A percentile compares a stretch with the other conserved stretches of the same genome.
phyloP scores from a whole-genome alignment of 1,140 invertebrate species.

The Odontomachus brunneus region DNA sequence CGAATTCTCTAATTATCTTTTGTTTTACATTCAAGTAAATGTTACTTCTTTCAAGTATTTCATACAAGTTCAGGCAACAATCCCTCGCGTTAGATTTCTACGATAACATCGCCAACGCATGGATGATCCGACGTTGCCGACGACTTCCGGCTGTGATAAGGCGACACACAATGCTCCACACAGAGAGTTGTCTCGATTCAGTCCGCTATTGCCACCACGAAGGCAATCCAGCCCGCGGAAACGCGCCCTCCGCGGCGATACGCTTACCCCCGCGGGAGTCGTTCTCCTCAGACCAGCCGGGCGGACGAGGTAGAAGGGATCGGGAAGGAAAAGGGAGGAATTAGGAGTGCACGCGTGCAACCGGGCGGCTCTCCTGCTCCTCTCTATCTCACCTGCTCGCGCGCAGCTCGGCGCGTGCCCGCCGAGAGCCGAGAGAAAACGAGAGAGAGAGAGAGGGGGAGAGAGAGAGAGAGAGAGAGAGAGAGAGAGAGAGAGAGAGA shows the following conservation, averaged over 20 bases:
- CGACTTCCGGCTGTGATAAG: too few species aligned
- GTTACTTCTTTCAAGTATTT: too few species aligned
- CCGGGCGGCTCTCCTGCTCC: slow-evolving; percentile 18
- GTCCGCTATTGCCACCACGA: not conserved
- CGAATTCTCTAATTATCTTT: too few species aligned
- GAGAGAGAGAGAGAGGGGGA: too few species aligned
- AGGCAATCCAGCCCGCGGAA: slow-evolving; percentile 6
- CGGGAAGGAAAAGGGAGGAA: not conserved
- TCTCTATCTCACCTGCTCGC: slow-evolving; percentile 75
- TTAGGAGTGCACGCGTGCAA: slow-evolving; percentile 30
- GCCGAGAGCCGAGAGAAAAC: slow-evolving; percentile 9
- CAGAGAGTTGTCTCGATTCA: too few species aligned
- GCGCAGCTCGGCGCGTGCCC: slow-evolving; percentile 74
- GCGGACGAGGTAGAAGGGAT: slow-evolving; percentile 4
- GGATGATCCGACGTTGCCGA: too few species aligned
- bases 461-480: too few species aligned
- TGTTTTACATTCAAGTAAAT: too few species aligned
- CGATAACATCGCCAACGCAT: too few species aligned
- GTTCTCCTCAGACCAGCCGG: slow-evolving; percentile 6
- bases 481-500: not conserved
- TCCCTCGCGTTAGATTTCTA: too few species aligned
- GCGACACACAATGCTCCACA: too few species aligned
- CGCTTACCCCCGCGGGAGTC: slow-evolving; percentile 40
- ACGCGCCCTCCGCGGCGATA: slow-evolving; percentile 13
- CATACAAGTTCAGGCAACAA: too few species aligned